These are phyloP conservation scores for Luffia ferchaultella DNA, from an alignment of 2,888 invertebrate species.

Conservation along the genomic window DNA sequence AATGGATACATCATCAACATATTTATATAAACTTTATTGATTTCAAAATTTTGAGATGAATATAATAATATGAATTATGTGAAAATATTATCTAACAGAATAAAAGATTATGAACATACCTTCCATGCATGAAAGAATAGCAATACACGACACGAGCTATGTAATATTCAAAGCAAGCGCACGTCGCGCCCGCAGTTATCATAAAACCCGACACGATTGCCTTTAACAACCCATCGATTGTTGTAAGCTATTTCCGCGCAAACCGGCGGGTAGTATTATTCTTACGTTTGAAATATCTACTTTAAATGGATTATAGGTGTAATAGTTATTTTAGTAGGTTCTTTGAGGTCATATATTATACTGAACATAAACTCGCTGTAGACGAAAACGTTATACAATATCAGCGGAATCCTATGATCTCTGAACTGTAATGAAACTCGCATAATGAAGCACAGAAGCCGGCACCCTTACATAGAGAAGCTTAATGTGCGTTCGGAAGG, in stretches of 20 bases:
- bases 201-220: slow-evolving; percentile 29
- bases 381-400: too few relatives aligned
- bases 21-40: too few relatives aligned
- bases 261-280: not conserved
- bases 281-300: not conserved
- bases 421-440: too few relatives aligned
- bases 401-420: too few relatives aligned
- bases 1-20: too few relatives aligned
- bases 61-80: too few relatives aligned
- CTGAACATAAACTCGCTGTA: too few relatives aligned
- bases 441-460: too few relatives aligned
- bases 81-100: too few relatives aligned
- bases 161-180: slow-evolving; percentile 37
- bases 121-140: not conserved
- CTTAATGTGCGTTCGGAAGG: too few relatives aligned
- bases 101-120: not conserved
- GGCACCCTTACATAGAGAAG: too few relatives aligned
- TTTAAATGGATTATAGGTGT: not conserved
- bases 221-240: slow-evolving; percentile 12
- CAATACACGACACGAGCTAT: slow-evolving; percentile 17
- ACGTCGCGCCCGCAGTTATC: slow-evolving; percentile 26
- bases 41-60: too few relatives aligned
- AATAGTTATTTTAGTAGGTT: not conserved
- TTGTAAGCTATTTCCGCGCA: not conserved
- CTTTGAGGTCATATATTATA: not conserved